Evolutionary conservation across 1,140 invertebrate species (phyloP).

Genomic region (Nasonia vitripennis): DNA sequence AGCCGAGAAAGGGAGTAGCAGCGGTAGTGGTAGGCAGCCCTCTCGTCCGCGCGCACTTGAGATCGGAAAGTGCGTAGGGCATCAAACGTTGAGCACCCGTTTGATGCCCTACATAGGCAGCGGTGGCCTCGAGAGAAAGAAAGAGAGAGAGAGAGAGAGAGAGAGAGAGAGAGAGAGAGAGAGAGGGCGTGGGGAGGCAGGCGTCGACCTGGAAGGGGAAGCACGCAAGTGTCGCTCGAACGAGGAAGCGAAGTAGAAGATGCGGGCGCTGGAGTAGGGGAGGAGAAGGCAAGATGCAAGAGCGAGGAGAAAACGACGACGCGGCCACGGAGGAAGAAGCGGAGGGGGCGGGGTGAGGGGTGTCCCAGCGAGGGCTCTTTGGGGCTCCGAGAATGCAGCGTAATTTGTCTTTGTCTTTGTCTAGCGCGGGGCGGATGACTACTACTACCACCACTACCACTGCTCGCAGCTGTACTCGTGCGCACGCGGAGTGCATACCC

Average conservation of each 20-base stretch:
- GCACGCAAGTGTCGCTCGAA: conserved; percentile 41
- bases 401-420: conserved; percentile 76
- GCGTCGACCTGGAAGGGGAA: conserved; percentile 36
- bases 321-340: conserved; percentile 54
- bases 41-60: background rate
- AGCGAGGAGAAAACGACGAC: conserved; percentile 53
- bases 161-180: background rate
- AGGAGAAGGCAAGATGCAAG: conserved; percentile 39
- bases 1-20: background rate
- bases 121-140: conserved; percentile 3
- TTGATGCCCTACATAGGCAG: conserved; percentile 67
- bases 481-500: no score
- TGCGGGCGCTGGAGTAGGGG: conserved; percentile 6
- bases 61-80: conserved; percentile 64
- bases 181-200: conserved; percentile 51
- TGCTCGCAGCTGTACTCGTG: background rate
- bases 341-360: conserved; percentile 39
- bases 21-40: background rate
- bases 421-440: conserved; percentile 60
- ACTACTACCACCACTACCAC: background rate
- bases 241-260: conserved; percentile 47
- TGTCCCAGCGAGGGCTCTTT: conserved; percentile 64
- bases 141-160: no score
- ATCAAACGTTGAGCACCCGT: conserved; percentile 68
- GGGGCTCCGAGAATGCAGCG: conserved; percentile 75